Evolutionary conservation across 1,140 invertebrate genomes (phyloP).

Genomic region (Caerostris darwini): DNA sequence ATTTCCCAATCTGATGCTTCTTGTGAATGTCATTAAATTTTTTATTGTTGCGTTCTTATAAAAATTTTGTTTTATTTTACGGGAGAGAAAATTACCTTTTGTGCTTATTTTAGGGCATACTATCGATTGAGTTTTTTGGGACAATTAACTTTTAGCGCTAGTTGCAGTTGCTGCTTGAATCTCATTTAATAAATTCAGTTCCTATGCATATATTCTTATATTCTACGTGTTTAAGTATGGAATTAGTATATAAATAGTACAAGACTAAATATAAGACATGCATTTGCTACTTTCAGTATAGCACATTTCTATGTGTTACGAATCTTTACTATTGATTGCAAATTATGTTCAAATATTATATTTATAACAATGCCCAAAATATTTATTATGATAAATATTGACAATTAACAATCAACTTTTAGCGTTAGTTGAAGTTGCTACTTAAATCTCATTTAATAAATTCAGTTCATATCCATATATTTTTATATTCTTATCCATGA

Average conservation of each 20-base stretch:
- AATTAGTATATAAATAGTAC: no score
- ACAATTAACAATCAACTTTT: slow-evolving; percentile 62
- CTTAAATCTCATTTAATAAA: slow-evolving; percentile 47
- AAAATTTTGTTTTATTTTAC: slow-evolving; percentile 64
- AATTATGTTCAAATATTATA: no score
- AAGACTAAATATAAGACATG: no score
- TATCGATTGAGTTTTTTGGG: slow-evolving; percentile 69
- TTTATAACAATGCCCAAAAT: no score
- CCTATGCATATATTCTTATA: no score
- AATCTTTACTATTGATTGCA: no score
- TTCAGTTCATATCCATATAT: not conserved
- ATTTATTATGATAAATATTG: no score
- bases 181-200: slow-evolving; percentile 29
- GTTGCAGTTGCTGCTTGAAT: slow-evolving; percentile 37
- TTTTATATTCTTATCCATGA: no score
- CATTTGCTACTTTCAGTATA: no score
- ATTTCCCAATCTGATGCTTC: slow-evolving; percentile 75
- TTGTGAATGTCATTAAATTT: slow-evolving; percentile 76
- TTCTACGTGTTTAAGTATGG: no score
- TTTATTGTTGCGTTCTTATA: slow-evolving; percentile 38
- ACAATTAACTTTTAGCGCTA: slow-evolving; percentile 65
- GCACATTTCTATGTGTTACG: no score
- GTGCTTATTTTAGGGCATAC: slow-evolving; percentile 60
- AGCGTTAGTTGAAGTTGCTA: not conserved
- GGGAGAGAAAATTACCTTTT: slow-evolving; percentile 69